Evolutionary conservation across 2,113 vertebrate genomes (phyloP).

Genomic region (Oryctolagus cuniculus): mOryCun1.1 NC_091440.1:14157001-14157500

Average conservation of each 20-base stretch:
- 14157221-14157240: slow-evolving; percentile 98
- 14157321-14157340: slow-evolving; percentile 86
- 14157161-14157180: accelerated
- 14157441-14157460: neutral
- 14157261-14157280: slow-evolving; percentile 95
- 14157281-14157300: slow-evolving; percentile 95
- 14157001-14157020: neutral
- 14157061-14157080: too few species aligned
- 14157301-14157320: slow-evolving; percentile 99
- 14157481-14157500: neutral
- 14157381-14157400: neutral
- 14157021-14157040: neutral
- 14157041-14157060: neutral
- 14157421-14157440: neutral
- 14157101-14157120: neutral
- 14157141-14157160: neutral
- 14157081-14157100: neutral
- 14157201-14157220: slow-evolving; percentile 80
- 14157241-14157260: slow-evolving; percentile 96
- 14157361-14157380: neutral
- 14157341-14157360: accelerated
- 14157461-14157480: neutral
- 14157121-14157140: too few species aligned
- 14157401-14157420: neutral
- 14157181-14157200: neutral